Conservation (phyloP, 2,888 invertebrate genomes). For the Nasonia oneida region DNA sequence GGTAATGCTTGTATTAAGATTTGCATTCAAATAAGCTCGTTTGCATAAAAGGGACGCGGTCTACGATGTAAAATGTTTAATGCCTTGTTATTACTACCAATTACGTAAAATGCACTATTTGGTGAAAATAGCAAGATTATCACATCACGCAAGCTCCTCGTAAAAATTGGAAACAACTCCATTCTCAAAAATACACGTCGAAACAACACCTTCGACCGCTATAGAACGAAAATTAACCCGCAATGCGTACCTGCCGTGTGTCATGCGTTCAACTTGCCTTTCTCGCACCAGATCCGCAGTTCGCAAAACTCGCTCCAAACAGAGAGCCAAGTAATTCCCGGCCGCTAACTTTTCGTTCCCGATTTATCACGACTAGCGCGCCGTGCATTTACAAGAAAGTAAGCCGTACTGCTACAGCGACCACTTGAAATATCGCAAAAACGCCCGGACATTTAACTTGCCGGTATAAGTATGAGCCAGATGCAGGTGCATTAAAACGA, state of each 20-base stretch:
- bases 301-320: background rate
- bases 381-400: background rate
- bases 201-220: background rate
- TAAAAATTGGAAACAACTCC: constrained; percentile 4
- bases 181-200: background rate
- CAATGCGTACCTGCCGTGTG: background rate
- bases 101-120: background rate
- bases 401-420: background rate
- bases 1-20: background rate
- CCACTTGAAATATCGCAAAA: constrained; percentile 26
- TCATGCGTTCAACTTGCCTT: background rate
- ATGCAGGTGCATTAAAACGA: constrained; percentile 10
- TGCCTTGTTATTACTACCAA: constrained; percentile 6
- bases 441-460: constrained; percentile 19
- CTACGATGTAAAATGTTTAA: background rate
- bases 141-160: background rate
- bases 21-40: background rate
- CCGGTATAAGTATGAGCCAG: background rate
- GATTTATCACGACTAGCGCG: constrained; percentile 14
- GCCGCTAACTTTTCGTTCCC: constrained; percentile 26
- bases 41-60: background rate
- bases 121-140: background rate
- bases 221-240: background rate
- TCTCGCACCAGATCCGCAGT: background rate
- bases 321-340: background rate